phyloP scores from a whole-genome alignment of 1,140 invertebrate genomes.

The Papilio glaucus region DNA sequence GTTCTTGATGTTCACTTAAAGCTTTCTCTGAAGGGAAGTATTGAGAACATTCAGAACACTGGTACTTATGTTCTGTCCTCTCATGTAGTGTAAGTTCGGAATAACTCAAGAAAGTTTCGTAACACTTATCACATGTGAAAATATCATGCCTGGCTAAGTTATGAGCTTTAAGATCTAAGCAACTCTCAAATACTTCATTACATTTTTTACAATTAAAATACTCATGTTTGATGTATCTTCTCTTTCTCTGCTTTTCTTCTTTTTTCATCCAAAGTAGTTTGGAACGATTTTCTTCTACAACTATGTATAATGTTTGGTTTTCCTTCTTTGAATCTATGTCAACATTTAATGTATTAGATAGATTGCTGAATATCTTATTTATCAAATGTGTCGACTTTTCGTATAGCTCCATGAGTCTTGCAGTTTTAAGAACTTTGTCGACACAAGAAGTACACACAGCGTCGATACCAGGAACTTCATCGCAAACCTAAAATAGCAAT shows the following conservation, averaged over 20 bases:
- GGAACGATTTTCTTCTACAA: conserved; percentile 52
- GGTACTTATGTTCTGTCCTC: conserved; percentile 48
- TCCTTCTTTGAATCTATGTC: conserved; percentile 45
- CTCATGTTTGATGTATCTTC: conserved; percentile 32
- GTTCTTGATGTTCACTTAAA: conserved; percentile 55
- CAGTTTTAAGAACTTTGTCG: conserved; percentile 52
- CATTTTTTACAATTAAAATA: conserved; percentile 55
- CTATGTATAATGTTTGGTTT: conserved; percentile 55
- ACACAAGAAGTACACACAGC: conserved; percentile 65
- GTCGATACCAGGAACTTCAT: conserved; percentile 66
- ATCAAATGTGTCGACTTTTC: conserved; percentile 52
- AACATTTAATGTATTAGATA: conserved; percentile 49
- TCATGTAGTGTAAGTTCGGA: conserved; percentile 53
- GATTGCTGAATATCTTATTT: conserved; percentile 56
- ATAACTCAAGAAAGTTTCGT: conserved; percentile 54
- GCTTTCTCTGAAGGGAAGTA: conserved; percentile 50
- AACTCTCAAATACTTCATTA: conserved; percentile 48
- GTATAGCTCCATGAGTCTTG: conserved; percentile 58
- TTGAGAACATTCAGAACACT: conserved; percentile 59
- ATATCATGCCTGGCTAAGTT: conserved; percentile 53
- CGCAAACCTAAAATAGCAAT: conserved; percentile 53
- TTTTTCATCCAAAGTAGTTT: conserved; percentile 57
- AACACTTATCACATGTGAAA: conserved; percentile 63
- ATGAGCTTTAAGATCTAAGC: conserved; percentile 53
- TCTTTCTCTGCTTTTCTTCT: conserved; percentile 45